These are phyloP conservation scores for Drosophila anceps DNA, from an alignment of 2,888 invertebrate genomes.

Conservation along the genomic window DNA sequence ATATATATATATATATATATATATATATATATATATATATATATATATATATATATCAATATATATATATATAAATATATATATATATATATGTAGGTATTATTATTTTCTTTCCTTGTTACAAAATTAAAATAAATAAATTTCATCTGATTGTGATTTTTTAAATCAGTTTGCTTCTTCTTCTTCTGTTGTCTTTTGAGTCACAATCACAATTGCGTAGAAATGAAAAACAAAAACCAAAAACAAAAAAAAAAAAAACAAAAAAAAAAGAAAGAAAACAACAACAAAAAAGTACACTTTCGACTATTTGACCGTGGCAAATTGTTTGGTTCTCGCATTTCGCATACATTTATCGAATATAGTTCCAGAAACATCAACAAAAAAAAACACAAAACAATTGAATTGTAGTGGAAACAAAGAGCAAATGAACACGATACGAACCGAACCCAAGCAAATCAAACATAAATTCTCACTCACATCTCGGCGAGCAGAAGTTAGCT, in stretches of 20 bases:
- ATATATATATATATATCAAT: too few species aligned
- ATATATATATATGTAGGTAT: background rate
- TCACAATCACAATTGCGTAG: slow-evolving; percentile 35
- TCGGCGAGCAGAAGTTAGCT: slow-evolving; percentile 19
- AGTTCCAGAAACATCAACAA: slow-evolving; percentile 36
- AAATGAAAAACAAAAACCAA: slow-evolving; percentile 63
- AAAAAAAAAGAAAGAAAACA: slow-evolving; percentile 78
- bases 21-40: too few species aligned
- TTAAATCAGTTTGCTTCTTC: background rate
- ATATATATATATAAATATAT: background rate
- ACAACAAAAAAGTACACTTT: slow-evolving; percentile 83
- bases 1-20: too few species aligned
- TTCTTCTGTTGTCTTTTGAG: slow-evolving; percentile 21
- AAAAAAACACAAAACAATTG: slow-evolving; percentile 2
- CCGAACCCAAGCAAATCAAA: slow-evolving; percentile 79
- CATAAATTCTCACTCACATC: slow-evolving; percentile 53
- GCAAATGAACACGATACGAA: slow-evolving; percentile 44
- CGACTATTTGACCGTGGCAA: slow-evolving; percentile 37
- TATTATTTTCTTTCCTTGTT: slow-evolving; percentile 53
- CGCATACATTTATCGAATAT: slow-evolving; percentile 26
- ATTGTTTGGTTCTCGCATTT: slow-evolving; percentile 38
- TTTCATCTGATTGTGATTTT: slow-evolving; percentile 20
- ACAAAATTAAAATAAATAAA: background rate
- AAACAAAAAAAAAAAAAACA: slow-evolving; percentile 83
- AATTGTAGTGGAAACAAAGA: slow-evolving; percentile 12